Base-by-base conservation (phyloP, 2,888 invertebrate species). In the Ischnura elegans region DNA sequence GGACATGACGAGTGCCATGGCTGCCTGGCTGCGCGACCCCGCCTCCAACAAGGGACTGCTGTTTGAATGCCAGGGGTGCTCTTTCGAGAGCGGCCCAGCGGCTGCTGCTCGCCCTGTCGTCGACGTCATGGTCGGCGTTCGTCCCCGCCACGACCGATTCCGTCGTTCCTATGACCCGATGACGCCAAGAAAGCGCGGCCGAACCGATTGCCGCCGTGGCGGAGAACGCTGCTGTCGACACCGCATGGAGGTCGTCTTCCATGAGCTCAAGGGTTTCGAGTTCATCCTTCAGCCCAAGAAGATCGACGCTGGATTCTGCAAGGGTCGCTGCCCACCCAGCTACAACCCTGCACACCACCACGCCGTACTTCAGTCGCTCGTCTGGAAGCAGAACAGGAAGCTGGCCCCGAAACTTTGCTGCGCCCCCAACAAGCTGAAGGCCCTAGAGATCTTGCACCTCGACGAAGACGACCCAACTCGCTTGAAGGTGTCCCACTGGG, bases 341-440 rank as follows among this genome's bases (percentile, higher is more conserved):
- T 97, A 97, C 95, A 97, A 97, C 95, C 97, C 97, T 21, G 97
- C 97, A 0, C 97, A 97, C 94, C 97, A 97, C 95, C 98, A 98
- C 95, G 97, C 98, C 0, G 96, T 97, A 42, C 96, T 98, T 93
- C 98, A 98, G 95, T 97, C 97, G 94, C 95, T 97, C 16, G 96
- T 98, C 94, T 97, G 97, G 96, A 97, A 97, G 95, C 96, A 97
- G 95, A 96, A 97, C 95, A 96, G 96, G 94, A 96, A 95, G 93
- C 96, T 96, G 94, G 96, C 96, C 25, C 96, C 96, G 4, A 96
- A 97, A 93, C 97, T 97, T 0, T 98, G 98, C 95, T 98, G 98
- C 95, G 97, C 97, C 0, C 97, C 98, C 0, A 97, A 97, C 76
- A 97, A 97, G 95, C 96, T 98, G 87, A 96, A 97, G 55, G 97